Conservation (phyloP, 1,140 invertebrate species). For the Drosophila sechellia region DNA sequence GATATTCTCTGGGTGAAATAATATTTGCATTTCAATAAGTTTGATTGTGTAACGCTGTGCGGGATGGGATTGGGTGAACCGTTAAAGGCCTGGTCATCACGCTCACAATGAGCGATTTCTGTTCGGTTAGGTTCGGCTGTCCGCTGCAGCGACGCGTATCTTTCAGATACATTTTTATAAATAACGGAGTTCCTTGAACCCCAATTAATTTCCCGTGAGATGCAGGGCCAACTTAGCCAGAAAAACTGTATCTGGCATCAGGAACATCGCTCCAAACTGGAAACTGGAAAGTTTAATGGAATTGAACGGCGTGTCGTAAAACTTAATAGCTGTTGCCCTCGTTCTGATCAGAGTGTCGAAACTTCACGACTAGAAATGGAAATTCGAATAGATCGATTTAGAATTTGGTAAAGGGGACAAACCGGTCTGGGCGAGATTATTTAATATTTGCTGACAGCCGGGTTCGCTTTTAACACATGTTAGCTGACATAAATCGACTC, state of each 20-base stretch:
- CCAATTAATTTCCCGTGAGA: conserved; percentile 36
- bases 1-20: conserved; percentile 26
- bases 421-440: conserved; percentile 53
- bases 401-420: neutral
- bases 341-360: conserved; percentile 23
- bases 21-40: conserved; percentile 77
- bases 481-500: conserved; percentile 40
- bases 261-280: conserved; percentile 6
- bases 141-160: conserved; percentile 67
- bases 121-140: conserved; percentile 28
- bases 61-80: conserved; percentile 32
- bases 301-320: conserved; percentile 27
- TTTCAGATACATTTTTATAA: conserved; percentile 76
- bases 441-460: conserved; percentile 43
- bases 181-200: conserved; percentile 70
- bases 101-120: conserved; percentile 48
- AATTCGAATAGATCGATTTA: conserved; percentile 24
- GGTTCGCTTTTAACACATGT: conserved; percentile 44
- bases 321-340: conserved; percentile 35
- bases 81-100: conserved; percentile 58
- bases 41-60: conserved; percentile 58
- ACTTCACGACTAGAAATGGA: conserved; percentile 20
- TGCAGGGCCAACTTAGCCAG: conserved; percentile 32
- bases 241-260: conserved; percentile 15
- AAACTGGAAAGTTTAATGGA: conserved; percentile 33